Conservation (phyloP, 2,888 invertebrate species). For the Lymantria dispar region DNA sequence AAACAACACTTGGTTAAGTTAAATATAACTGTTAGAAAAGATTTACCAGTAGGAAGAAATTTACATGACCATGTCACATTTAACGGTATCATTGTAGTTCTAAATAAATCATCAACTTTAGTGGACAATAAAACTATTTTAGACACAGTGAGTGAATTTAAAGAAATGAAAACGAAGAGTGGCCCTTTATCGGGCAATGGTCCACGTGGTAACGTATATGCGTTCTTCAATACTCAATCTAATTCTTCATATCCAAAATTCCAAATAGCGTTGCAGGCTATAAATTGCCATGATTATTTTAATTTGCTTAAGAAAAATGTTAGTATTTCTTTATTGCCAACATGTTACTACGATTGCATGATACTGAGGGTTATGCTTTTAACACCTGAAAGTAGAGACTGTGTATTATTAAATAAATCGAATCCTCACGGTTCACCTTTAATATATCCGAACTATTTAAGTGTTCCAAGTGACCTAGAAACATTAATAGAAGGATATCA, state of each 20-base stretch:
- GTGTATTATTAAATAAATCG: conserved; percentile 80
- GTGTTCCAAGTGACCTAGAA: conserved; percentile 80
- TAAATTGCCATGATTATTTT: conserved; percentile 71
- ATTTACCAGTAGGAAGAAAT: conserved; percentile 55
- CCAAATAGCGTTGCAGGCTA: conserved; percentile 77
- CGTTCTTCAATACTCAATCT: conserved; percentile 72
- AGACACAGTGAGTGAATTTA: conserved; percentile 59
- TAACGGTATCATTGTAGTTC: conserved; percentile 67
- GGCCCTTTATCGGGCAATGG: conserved; percentile 81
- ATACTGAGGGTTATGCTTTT: conserved; percentile 81
- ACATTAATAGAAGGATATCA: conserved; percentile 82
- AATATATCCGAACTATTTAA: conserved; percentile 85
- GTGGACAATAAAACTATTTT: conserved; percentile 58
- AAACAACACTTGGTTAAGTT: conserved; percentile 42
- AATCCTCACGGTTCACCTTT: conserved; percentile 87
- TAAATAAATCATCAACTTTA: conserved; percentile 70
- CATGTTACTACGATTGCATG: conserved; percentile 83
- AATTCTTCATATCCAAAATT: conserved; percentile 81
- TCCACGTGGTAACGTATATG: conserved; percentile 76
- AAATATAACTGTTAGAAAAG: conserved; percentile 42
- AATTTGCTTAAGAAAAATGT: too few species aligned
- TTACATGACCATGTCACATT: conserved; percentile 64
- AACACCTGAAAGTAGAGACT: conserved; percentile 83
- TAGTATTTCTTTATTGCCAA: conserved; percentile 49
- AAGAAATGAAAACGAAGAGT: conserved; percentile 41